Base-by-base conservation (phyloP, 1,140 invertebrate species). In the Ectropis grisescens region DNA sequence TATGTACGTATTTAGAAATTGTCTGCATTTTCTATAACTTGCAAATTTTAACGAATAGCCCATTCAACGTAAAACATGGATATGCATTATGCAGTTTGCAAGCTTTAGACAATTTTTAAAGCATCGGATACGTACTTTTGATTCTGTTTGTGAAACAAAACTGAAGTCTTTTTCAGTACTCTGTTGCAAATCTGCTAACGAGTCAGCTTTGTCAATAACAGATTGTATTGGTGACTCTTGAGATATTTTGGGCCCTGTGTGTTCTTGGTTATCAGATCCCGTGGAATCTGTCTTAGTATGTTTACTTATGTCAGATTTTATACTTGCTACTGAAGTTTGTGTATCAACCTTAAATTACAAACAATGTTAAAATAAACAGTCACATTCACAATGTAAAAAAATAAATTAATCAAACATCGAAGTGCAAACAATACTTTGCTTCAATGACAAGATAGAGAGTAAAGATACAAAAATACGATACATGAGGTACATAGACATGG, bases 121-220 rank as follows among this genome's bases (percentile, higher is more conserved):
- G 16, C 8, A 19, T 8, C 8, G 3, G 3, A 8, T 4, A 4
- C 8, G 3, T 19, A 41, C 78, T 60, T 82, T 83, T 9, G 82
- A 83, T 47, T 83, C 82, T 23, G 82, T 80, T 55, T 82, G 79
- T n/a, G 82, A 82, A 11, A 82, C 54, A 51, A 71, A 79, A 55
- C 78, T 82, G 25, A 74, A 60, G 15, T 83, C 81, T 58, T 62
- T 78, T 41, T 83, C 81, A 22, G 79, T 83, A 37, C 78, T 82
- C 43, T 80, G 81, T 41, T 79, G 79, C 33, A 81, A 59, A 32
- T 82, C 79, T 33, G 62, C 72, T 8, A 76, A 56, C 2, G 82
- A 83, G 47, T 83, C 82, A 11, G 65, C 61, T 48, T 76, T 82
- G 26, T 78, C 81, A 32, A 64, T 60, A 26, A 37, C 57, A 14